phyloP scores from a whole-genome alignment of 2,797 vertebrate genomes.

The Karalla daura region DNA sequence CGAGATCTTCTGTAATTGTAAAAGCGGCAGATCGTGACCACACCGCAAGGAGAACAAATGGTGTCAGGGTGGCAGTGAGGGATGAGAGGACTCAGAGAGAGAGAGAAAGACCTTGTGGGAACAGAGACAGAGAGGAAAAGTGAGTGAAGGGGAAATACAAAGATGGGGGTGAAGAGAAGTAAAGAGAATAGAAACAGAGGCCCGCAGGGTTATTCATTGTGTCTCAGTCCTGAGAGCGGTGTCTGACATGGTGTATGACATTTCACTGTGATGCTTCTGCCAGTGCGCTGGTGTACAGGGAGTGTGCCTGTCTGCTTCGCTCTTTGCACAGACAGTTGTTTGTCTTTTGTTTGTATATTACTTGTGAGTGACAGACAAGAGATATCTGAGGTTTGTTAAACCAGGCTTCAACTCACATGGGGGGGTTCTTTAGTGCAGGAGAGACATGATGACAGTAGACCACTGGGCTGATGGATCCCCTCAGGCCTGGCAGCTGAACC shows the following conservation, averaged over 20 bases:
- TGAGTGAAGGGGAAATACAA: constrained; percentile 45
- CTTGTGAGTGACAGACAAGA: constrained; percentile 74
- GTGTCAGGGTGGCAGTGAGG: constrained; percentile 21
- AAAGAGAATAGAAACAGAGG: constrained; percentile 36
- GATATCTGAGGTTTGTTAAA: constrained; percentile 60
- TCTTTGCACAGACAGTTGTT: constrained; percentile 64
- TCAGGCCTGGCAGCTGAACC: neutral
- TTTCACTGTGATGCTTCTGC: constrained; percentile 71
- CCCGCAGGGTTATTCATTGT: constrained; percentile 72
- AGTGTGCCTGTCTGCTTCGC: constrained; percentile 67
- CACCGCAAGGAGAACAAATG: constrained; percentile 18
- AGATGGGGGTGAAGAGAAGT: constrained; percentile 39
- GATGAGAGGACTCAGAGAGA: constrained; percentile 28
- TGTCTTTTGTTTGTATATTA: constrained; percentile 68
- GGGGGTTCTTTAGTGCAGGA: neutral
- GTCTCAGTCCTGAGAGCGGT: constrained; percentile 66
- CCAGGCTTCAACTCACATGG: constrained; percentile 34
- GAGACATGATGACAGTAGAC: neutral
- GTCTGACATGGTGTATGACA: constrained; percentile 75
- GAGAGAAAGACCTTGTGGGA: constrained; percentile 26
- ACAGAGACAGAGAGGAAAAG: constrained; percentile 27
- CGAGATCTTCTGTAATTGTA: constrained; percentile 49
- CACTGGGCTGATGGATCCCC: neutral
- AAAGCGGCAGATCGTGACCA: constrained; percentile 38
- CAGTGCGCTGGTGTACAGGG: constrained; percentile 58